A percentile compares a stretch with the other conserved stretches of the same genome.
phyloP scores from a whole-genome alignment of 2,888 invertebrate genomes.

The Rhogogaster chlorosoma region DNA sequence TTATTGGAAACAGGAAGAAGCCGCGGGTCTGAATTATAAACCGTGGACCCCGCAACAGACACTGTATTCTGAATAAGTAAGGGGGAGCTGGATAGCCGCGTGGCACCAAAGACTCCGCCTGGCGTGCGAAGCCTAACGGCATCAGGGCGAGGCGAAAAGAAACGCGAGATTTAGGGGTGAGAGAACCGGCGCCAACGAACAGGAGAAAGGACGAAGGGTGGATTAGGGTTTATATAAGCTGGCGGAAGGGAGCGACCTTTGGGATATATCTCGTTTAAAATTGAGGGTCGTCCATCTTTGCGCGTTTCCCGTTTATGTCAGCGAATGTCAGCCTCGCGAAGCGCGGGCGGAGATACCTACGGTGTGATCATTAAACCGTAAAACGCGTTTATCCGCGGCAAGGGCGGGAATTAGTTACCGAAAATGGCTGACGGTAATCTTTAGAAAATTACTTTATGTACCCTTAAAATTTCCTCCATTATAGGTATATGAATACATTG shows the following conservation, averaged over 20 bases:
- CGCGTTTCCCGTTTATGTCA: constrained; percentile 20
- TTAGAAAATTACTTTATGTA: constrained; percentile 18
- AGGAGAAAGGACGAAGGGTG: not conserved
- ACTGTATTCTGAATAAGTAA: not conserved
- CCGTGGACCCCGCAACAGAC: not conserved
- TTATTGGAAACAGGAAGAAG: not conserved
- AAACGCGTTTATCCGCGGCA: constrained; percentile 14
- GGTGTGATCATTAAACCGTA: constrained; percentile 40
- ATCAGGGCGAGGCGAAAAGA: not conserved
- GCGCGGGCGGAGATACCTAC: not conserved
- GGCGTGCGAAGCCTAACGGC: not conserved
- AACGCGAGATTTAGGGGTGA: not conserved
- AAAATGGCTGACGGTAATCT: constrained; percentile 19
- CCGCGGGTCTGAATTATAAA: not conserved
- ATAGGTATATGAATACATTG: not conserved
- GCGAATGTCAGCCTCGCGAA: not conserved
- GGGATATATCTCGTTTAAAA: constrained; percentile 33
- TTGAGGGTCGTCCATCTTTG: constrained; percentile 39
- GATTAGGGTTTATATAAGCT: constrained; percentile 33
- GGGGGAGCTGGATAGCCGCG: not conserved
- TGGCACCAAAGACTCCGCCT: not conserved
- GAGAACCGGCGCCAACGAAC: not conserved
- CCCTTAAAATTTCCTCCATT: not conserved
- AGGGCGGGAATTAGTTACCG: not conserved
- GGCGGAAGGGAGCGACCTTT: constrained; percentile 32